A percentile compares a stretch with the other conserved stretches of the same genome.
Conservation (phyloP, 92 coral and sea anemone species). For the Siderastrea radians region DNA sequence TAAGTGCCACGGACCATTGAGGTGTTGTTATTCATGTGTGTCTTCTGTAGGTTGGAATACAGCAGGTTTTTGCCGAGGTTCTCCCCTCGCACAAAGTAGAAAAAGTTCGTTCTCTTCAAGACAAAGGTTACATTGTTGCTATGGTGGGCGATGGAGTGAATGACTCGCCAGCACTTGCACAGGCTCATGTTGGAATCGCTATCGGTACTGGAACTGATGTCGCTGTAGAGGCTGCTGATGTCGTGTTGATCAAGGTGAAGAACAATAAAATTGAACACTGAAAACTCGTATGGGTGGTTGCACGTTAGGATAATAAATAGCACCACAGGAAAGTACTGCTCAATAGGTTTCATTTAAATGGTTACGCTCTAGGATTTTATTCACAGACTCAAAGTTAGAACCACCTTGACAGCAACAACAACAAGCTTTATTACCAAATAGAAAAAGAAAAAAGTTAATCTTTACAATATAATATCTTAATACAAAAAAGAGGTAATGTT, state of each 20-base stretch:
- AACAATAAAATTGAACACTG: neutral
- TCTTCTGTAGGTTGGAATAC: constrained; percentile 82
- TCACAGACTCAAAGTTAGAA: too few relatives aligned
- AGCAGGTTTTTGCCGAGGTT: constrained; percentile 96
- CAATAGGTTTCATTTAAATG: too few relatives aligned
- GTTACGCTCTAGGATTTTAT: too few relatives aligned
- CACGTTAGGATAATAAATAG: neutral
- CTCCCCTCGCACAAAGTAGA: constrained; percentile 97
- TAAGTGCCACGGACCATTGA: too few relatives aligned
- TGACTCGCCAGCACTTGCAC: constrained; percentile 98
- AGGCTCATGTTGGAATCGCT: constrained; percentile 97
- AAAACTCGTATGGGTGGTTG: neutral
- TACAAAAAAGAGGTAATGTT: too few relatives aligned
- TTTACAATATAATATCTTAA: too few relatives aligned
- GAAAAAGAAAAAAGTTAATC: too few relatives aligned
- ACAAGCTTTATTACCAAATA: too few relatives aligned
- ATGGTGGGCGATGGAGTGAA: constrained; percentile 99
- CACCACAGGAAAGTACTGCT: too few relatives aligned
- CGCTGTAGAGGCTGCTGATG: constrained; percentile 99
- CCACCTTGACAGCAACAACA: too few relatives aligned
- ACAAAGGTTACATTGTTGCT: constrained; percentile 81
- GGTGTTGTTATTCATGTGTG: neutral
- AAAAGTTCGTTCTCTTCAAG: constrained; percentile 91
- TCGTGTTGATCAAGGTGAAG: constrained; percentile 95
- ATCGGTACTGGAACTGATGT: constrained; percentile 99